Base-by-base conservation (phyloP, 2,888 invertebrate genomes). In the Fissipunctia ypsillon region DNA sequence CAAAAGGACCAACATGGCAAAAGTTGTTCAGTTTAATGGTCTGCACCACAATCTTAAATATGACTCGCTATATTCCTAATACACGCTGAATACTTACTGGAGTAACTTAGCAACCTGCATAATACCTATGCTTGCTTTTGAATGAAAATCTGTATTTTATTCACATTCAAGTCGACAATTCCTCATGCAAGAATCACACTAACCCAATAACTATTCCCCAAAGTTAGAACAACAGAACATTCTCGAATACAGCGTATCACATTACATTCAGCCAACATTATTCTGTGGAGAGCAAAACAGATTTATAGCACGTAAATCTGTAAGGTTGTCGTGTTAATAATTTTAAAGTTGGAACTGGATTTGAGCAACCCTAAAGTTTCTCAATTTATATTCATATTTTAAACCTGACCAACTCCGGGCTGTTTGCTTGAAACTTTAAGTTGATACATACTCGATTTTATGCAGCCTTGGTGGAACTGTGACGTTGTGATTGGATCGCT, bases 331-430 rank as follows among this genome's bases (percentile, higher is more conserved):
- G 88, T 90, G 92, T 93, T 94, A 93, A 93, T 94, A 91, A 94
- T 94, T 94, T 95, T 93, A 94, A 93, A 94, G 94, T 94, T 93
- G 85, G 85, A 82, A 69, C 83, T 90, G 90, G 90, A 94, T 93
- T 93, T 92, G 88, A 92, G 90, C 91, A 91, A 91, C 93, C 94
- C 93, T 85, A 93, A 95, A 95, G 91, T 95, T 95, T 94, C 89
- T 87, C 93, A 94, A 95, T 95, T 94, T 95, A 94, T 95, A 95
- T 95, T 95, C 94, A 95, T 95, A 95, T 95, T 95, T 95, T 93
- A 94, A 93, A 92, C 91, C 92, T 92, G 92, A 92, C 92, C 92
- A 93, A 92, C 92, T 91, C 88, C 72, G 87, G 79, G 89, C 88
- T 92, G 92, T 93, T 94, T 93, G 92, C 90, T 92, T 91, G 89